Percentiles rank a stretch among this genome's conserved stretches.
Conservation (phyloP, 1,140 invertebrate species). For the Sycobia sp. region DNA sequence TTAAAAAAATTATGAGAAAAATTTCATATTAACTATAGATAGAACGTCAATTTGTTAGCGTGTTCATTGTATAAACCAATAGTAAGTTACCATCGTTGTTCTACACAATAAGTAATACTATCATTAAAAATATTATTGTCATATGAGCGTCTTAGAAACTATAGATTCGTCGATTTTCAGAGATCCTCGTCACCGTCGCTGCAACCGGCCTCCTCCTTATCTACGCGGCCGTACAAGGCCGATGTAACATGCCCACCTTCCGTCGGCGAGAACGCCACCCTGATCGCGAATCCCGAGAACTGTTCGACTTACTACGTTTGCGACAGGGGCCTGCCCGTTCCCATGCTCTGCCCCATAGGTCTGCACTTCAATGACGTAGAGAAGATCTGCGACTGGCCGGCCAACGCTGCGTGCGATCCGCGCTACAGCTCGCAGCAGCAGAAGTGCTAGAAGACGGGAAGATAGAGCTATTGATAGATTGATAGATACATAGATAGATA, state of each 20-base stretch:
- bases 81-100: too few species aligned
- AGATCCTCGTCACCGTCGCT: neutral
- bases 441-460: too few species aligned
- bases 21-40: too few species aligned
- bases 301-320: slow-evolving; percentile 68
- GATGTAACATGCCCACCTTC: slow-evolving; percentile 33
- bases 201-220: neutral
- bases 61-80: too few species aligned
- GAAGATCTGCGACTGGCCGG: slow-evolving; percentile 64
- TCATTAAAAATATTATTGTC: too few species aligned
- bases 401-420: slow-evolving; percentile 56
- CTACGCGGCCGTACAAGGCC: neutral
- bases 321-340: slow-evolving; percentile 55
- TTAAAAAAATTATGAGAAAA: too few species aligned
- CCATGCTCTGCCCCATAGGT: slow-evolving; percentile 59
- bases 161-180: slow-evolving; percentile 2
- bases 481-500: too few species aligned
- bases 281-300: slow-evolving; percentile 59
- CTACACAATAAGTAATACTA: too few species aligned
- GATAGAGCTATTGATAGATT: too few species aligned
- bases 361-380: slow-evolving; percentile 63
- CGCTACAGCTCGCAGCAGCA: too few species aligned
- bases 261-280: slow-evolving; percentile 43
- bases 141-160: too few species aligned
- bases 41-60: too few species aligned